A percentile compares a stretch with the other conserved stretches of the same genome.
Conservation (phyloP, 2,797 vertebrate genomes). For the Channa striata region DNA sequence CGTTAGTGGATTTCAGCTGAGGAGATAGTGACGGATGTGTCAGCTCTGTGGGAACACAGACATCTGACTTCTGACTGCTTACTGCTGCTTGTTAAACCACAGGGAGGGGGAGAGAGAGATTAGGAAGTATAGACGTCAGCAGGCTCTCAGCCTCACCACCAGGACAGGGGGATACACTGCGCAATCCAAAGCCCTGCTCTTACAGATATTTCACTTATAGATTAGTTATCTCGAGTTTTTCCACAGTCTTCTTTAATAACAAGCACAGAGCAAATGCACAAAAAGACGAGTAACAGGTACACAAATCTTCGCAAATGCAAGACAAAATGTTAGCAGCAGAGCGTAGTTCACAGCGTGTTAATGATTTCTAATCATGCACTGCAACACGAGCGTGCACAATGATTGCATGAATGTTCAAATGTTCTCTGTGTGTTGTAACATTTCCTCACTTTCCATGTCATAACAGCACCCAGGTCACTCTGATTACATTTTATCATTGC, state of each 20-base stretch:
- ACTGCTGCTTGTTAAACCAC: constrained; percentile 44
- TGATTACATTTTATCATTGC: neutral
- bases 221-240: neutral
- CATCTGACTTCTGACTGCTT: constrained; percentile 30
- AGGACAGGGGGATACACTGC: constrained; percentile 22
- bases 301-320: neutral
- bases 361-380: neutral
- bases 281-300: neutral
- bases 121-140: constrained; percentile 60
- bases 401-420: neutral
- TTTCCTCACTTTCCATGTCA: constrained; percentile 20
- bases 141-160: constrained; percentile 43
- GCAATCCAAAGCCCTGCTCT: constrained; percentile 16
- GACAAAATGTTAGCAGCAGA: neutral
- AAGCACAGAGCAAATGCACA: neutral
- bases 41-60: constrained; percentile 21
- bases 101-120: constrained; percentile 22
- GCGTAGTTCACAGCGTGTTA: neutral
- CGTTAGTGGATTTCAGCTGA: neutral
- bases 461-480: neutral
- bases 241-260: neutral
- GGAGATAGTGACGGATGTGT: constrained; percentile 27
- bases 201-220: neutral
- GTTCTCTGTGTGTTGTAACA: neutral
- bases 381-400: neutral